Percentiles rank a stretch among this genome's conserved stretches.
These are phyloP conservation scores for Turritopsis dohrnii DNA, from an alignment of 30 jellyfish, hydroid and myxozoan genomes.

Conservation along the genomic window DNA sequence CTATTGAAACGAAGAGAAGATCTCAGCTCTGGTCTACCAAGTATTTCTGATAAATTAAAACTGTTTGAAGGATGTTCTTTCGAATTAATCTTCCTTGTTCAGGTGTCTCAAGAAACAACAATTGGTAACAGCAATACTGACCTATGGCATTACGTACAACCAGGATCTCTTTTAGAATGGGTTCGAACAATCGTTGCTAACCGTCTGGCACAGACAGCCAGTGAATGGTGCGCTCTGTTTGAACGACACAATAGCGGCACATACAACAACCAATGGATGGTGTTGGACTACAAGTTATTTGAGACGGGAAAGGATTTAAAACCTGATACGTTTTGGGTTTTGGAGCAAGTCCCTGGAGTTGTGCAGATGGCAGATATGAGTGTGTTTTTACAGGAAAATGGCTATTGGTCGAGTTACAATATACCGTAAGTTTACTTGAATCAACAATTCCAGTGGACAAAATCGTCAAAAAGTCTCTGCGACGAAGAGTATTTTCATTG, in stretches of 20 bases:
- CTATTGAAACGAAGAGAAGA: no score
- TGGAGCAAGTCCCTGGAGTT: slow-evolving; percentile 94
- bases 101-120: slow-evolving; percentile 97
- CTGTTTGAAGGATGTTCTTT: no score
- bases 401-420: slow-evolving; percentile 89
- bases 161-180: slow-evolving; percentile 70
- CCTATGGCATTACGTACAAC: slow-evolving; percentile 62
- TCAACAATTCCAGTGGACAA: neutral
- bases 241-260: slow-evolving; percentile 93
- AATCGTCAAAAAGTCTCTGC: no score
- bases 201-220: slow-evolving; percentile 71
- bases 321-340: slow-evolving; percentile 82
- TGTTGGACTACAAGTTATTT: slow-evolving; percentile 70
- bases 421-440: slow-evolving; percentile 61
- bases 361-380: slow-evolving; percentile 91
- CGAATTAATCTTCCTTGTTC: neutral
- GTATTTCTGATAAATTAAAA: no score
- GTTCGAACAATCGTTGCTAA: slow-evolving; percentile 84
- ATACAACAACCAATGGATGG: slow-evolving; percentile 88
- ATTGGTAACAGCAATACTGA: slow-evolving; percentile 78
- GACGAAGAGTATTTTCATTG: no score
- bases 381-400: slow-evolving; percentile 35
- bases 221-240: slow-evolving; percentile 72
- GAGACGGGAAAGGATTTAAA: slow-evolving; percentile 55
- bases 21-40: no score